phyloP scores from a whole-genome alignment of 1,140 invertebrate genomes.

The Tribolium madens region DNA sequence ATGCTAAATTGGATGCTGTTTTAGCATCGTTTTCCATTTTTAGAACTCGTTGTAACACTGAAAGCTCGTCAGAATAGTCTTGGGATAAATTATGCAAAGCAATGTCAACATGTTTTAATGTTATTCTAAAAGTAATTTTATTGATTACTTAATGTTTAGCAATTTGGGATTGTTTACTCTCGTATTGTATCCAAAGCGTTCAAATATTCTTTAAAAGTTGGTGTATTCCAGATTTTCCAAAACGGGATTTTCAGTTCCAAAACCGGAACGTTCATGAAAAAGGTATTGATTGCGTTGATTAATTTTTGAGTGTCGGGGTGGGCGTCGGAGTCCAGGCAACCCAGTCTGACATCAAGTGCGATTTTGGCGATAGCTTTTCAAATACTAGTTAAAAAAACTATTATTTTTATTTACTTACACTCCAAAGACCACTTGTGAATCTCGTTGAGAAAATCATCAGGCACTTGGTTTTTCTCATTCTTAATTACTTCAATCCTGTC shows the following conservation, averaged over 20 bases:
- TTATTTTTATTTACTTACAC: conserved; percentile 70
- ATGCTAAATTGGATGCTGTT: conserved; percentile 83
- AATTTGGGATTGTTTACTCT: conserved; percentile 71
- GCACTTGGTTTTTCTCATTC: conserved; percentile 74
- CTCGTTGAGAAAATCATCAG: conserved; percentile 80
- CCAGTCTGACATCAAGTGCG: conserved; percentile 86
- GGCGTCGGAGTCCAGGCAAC: conserved; percentile 80
- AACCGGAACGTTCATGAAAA: conserved; percentile 84
- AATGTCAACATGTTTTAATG: conserved; percentile 81
- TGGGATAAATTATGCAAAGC: conserved; percentile 77
- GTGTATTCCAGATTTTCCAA: conserved; percentile 85
- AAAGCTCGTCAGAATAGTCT: conserved; percentile 72
- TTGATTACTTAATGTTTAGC: neutral
- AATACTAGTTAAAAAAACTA: conserved; percentile 36
- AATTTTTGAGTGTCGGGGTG: conserved; percentile 85
- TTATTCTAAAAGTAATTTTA: conserved; percentile 72
- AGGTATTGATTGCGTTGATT: conserved; percentile 86
- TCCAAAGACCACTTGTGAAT: conserved; percentile 83
- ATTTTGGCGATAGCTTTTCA: conserved; percentile 82
- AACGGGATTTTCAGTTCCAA: conserved; percentile 86
- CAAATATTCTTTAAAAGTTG: conserved; percentile 82
- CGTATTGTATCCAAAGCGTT: conserved; percentile 88
- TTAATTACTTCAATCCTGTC: conserved; percentile 73
- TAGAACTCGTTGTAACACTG: conserved; percentile 81
- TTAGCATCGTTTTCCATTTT: conserved; percentile 81